Conservation (phyloP, 2,113 vertebrate species). For the Hydrolagus affinis region DNA sequence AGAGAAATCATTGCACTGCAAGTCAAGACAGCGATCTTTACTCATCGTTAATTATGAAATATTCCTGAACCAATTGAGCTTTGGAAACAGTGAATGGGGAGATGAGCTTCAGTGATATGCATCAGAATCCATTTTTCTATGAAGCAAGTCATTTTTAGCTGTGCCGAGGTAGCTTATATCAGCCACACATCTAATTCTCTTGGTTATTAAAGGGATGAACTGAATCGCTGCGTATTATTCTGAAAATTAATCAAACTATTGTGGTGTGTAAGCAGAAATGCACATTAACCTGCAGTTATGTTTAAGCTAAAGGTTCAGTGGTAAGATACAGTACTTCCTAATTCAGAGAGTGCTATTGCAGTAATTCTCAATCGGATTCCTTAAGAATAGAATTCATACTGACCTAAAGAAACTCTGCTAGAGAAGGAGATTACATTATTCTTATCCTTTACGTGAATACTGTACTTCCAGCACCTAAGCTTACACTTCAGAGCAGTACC, state of each 20-base stretch:
- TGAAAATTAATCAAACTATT: conserved; percentile 63
- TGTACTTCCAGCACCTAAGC: no score
- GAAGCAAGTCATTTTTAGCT: conserved; percentile 61
- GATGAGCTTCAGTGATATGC: conserved; percentile 40
- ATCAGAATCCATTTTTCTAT: conserved; percentile 54
- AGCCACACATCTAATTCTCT: conserved; percentile 64
- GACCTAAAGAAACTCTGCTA: no score
- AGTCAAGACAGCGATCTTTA: conserved; percentile 50
- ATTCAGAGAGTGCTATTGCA: no score
- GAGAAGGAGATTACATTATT: no score
- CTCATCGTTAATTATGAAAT: conserved; percentile 48
- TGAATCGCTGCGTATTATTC: conserved; percentile 63
- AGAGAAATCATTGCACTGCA: neutral
- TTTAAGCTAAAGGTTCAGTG: neutral
- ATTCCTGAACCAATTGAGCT: conserved; percentile 52
- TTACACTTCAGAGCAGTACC: no score
- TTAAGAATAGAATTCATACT: no score
- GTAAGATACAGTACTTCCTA: no score
- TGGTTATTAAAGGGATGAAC: conserved; percentile 55
- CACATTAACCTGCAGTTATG: neutral
- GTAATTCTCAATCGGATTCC: no score
- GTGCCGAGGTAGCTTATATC: conserved; percentile 63
- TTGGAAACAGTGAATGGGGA: conserved; percentile 37
- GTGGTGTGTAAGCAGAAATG: conserved; percentile 52
- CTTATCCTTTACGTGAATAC: no score